These are phyloP conservation scores for Bradypodion pumilum DNA, from an alignment of 2,797 vertebrate genomes.

Conservation along the genomic window DNA sequence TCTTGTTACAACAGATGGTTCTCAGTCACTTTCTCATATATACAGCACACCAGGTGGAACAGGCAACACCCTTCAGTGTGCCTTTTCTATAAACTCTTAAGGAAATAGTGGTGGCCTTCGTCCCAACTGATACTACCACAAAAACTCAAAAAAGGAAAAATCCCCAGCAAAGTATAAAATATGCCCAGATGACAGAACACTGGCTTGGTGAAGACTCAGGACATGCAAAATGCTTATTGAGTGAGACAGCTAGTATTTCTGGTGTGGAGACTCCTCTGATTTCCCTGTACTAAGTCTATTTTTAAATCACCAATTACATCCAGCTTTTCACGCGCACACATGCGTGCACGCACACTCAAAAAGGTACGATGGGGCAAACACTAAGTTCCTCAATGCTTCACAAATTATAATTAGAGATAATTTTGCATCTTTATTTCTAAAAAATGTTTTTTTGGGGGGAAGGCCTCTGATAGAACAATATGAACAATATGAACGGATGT, in stretches of 20 bases:
- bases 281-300: conserved; percentile 66
- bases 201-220: conserved; percentile 53
- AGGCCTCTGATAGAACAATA: background rate
- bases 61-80: rapidly evolving
- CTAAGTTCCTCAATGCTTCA: background rate
- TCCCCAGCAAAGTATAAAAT: background rate
- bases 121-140: background rate
- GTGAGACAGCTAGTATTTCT: conserved; percentile 37
- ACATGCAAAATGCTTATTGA: conserved; percentile 25
- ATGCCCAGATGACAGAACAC: conserved; percentile 21
- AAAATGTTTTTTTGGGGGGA: background rate
- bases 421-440: background rate
- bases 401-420: background rate
- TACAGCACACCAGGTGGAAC: background rate
- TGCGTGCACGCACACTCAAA: too few relatives aligned
- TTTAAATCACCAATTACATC: conserved; percentile 54
- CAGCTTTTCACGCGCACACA: background rate
- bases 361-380: background rate
- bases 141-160: conserved; percentile 11
- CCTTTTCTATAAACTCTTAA: background rate
- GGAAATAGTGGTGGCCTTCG: background rate
- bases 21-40: background rate
- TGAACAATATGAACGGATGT: background rate
- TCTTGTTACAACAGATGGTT: background rate
- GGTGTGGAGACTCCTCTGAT: conserved; percentile 58